Evolutionary conservation across 2,113 vertebrate genomes (phyloP).

Genomic region (Melanocharis versteri): DNA sequence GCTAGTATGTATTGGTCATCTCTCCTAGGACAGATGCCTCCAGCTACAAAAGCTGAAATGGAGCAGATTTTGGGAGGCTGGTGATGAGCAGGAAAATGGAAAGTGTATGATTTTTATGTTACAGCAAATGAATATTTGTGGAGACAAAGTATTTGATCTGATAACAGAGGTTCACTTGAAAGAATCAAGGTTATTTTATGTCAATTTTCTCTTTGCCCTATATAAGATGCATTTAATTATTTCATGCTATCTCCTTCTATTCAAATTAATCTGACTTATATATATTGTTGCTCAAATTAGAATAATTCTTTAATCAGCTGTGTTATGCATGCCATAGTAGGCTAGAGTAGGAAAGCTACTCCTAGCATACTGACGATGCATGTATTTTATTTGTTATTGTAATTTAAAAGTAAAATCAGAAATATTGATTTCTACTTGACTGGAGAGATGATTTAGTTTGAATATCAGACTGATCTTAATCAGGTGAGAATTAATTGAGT

Average conservation of each 20-base stretch:
- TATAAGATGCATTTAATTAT: slow-evolving; percentile 80
- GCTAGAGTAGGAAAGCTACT: slow-evolving; percentile 75
- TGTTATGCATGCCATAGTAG: slow-evolving; percentile 73
- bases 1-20: neutral
- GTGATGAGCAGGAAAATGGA: neutral
- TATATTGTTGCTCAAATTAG: slow-evolving; percentile 78
- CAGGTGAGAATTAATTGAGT: slow-evolving; percentile 93
- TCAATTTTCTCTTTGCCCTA: slow-evolving; percentile 77
- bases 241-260: slow-evolving; percentile 69
- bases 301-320: slow-evolving; percentile 84
- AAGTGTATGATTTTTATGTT: neutral
- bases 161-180: slow-evolving; percentile 71
- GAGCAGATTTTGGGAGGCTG: neutral
- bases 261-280: slow-evolving; percentile 79
- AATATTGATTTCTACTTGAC: slow-evolving; percentile 89
- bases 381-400: slow-evolving; percentile 79
- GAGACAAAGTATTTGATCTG: slow-evolving; percentile 63
- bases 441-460: slow-evolving; percentile 92
- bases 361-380: slow-evolving; percentile 67
- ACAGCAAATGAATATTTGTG: neutral
- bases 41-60: neutral
- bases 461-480: slow-evolving; percentile 85
- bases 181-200: slow-evolving; percentile 71
- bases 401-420: slow-evolving; percentile 97
- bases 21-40: neutral